These are phyloP conservation scores for Mastacembelus armatus DNA, from an alignment of 2,797 vertebrate species.

Conservation along the genomic window DNA sequence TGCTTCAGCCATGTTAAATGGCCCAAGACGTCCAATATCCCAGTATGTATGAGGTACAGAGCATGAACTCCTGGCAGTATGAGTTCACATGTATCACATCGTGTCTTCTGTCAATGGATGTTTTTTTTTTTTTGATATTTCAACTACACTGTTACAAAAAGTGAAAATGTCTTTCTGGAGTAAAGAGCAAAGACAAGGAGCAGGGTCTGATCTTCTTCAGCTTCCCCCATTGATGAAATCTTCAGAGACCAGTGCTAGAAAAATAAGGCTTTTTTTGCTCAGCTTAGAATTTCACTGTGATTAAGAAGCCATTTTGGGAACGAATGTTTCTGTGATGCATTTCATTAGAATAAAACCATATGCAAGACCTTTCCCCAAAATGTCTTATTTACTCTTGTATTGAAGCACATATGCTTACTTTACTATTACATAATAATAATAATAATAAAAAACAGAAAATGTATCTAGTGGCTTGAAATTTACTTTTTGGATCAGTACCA, in stretches of 20 bases:
- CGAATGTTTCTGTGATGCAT: slow-evolving; percentile 28
- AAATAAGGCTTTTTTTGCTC: slow-evolving; percentile 34
- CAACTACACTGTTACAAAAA: slow-evolving; percentile 18
- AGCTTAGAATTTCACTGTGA: slow-evolving; percentile 36
- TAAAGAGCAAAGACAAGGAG: slow-evolving; percentile 39
- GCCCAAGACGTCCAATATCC: not conserved
- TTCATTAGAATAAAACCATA: too few species aligned
- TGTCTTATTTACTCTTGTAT: too few species aligned
- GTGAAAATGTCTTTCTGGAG: slow-evolving; percentile 21
- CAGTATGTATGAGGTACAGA: not conserved
- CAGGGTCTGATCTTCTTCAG: slow-evolving; percentile 29
- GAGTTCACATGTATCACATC: slow-evolving; percentile 3
- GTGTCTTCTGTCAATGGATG: not conserved
- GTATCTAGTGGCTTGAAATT: slow-evolving; percentile 4
- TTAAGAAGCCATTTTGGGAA: slow-evolving; percentile 30
- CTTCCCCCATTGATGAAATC: slow-evolving; percentile 52
- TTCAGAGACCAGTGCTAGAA: slow-evolving; percentile 42
- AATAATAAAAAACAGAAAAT: not conserved
- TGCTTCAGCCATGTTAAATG: slow-evolving; percentile 34
- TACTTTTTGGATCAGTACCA: not conserved
- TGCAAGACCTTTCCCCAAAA: too few species aligned
- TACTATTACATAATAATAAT: too few species aligned
- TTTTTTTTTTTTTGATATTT: slow-evolving; percentile 6
- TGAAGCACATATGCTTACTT: too few species aligned
- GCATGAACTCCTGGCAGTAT: not conserved